These are phyloP conservation scores for Hypomecis atomaria DNA, from an alignment of 2,888 invertebrate species.

Conservation along the genomic window DNA sequence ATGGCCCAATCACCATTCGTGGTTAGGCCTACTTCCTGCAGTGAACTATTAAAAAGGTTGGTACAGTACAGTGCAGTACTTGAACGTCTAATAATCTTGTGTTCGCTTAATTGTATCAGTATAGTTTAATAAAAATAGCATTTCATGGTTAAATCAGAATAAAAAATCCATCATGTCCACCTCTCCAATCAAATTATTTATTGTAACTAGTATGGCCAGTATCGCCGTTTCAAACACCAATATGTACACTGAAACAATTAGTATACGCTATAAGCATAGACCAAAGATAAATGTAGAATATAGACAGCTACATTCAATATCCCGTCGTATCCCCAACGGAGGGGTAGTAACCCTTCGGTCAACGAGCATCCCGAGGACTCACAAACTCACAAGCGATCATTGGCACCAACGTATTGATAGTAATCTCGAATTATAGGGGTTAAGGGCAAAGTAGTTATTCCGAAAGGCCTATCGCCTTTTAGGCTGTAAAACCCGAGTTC, in stretches of 20 bases:
- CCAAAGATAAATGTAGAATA: background rate
- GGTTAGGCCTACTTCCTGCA: too few species aligned
- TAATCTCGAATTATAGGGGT: conserved; percentile 33
- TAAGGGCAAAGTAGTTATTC: conserved; percentile 28
- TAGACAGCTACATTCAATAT: conserved; percentile 32
- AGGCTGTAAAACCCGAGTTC: conserved; percentile 19
- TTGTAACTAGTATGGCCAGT: too few species aligned
- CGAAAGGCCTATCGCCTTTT: conserved; percentile 25
- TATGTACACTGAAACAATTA: background rate
- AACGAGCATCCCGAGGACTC: conserved; percentile 40
- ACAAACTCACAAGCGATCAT: conserved; percentile 43
- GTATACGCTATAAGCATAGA: background rate
- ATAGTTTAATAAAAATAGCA: too few species aligned
- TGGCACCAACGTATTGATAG: conserved; percentile 31
- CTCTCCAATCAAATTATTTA: too few species aligned
- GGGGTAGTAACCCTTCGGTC: conserved; percentile 40
- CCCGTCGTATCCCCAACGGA: conserved; percentile 30
- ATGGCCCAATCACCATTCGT: too few species aligned
- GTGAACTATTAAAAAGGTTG: too few species aligned
- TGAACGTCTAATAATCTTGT: too few species aligned
- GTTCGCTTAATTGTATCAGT: too few species aligned
- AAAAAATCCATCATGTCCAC: too few species aligned
- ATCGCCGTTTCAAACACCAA: too few species aligned
- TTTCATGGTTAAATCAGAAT: too few species aligned
- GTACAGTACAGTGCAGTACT: too few species aligned